Evolutionary conservation across 2,113 vertebrate species (phyloP).

Genomic region (Sander lucioperca): DNA sequence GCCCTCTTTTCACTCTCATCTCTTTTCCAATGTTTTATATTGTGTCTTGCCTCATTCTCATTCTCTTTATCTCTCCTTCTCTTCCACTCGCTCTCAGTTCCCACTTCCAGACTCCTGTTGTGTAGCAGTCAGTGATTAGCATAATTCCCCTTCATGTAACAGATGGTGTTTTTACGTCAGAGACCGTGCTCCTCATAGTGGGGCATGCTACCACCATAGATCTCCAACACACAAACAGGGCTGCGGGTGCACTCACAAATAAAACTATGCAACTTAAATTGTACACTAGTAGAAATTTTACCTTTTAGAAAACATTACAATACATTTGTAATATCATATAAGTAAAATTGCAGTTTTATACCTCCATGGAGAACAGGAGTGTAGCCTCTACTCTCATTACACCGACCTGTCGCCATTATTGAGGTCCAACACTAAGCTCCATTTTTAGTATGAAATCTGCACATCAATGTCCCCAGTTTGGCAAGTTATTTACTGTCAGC

Average conservation of each 20-base stretch:
- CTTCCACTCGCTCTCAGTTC: not conserved
- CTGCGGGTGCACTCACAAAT: not conserved
- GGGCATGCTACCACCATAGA: conserved; percentile 8
- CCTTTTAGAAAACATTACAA: not conserved
- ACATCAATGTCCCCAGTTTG: conserved; percentile 50
- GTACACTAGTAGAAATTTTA: not conserved
- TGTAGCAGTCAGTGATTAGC: conserved; percentile 55
- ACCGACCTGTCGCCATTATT: conserved; percentile 25
- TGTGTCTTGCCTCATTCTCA: not conserved
- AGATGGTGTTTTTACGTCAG: conserved; percentile 64
- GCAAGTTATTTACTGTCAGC: conserved; percentile 59
- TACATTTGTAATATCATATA: not conserved
- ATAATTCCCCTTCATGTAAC: conserved; percentile 64
- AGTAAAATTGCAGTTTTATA: conserved; percentile 13
- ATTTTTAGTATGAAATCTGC: conserved; percentile 44
- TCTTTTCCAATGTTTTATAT: not conserved
- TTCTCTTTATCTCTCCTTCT: not conserved
- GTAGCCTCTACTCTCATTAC: conserved; percentile 21
- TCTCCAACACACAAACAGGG: not conserved
- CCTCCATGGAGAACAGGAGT: not conserved
- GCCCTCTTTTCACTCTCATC: not conserved
- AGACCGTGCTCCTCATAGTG: conserved; percentile 32
- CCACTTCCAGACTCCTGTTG: conserved; percentile 47
- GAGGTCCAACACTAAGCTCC: conserved; percentile 11
- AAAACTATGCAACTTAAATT: not conserved